phyloP scores from a whole-genome alignment of 2,888 invertebrate genomes.

The Gastrophysa polygoni region DNA sequence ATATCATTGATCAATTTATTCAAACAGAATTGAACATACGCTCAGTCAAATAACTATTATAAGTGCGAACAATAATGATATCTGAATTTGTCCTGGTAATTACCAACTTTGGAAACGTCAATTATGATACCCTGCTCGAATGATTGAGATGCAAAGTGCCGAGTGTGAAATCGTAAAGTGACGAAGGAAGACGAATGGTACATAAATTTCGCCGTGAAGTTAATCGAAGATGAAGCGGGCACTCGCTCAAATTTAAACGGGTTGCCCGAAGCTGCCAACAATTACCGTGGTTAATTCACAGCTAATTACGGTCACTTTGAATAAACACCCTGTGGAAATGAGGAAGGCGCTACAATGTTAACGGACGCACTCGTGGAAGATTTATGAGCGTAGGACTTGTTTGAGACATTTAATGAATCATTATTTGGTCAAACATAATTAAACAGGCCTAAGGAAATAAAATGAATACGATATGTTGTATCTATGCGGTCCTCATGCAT shows the following conservation, averaged over 20 bases:
- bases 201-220: not conserved
- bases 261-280: slow-evolving; percentile 25
- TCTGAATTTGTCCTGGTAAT: not conserved
- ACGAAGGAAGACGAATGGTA: not conserved
- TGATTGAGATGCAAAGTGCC: not conserved
- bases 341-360: not conserved
- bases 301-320: slow-evolving; percentile 44
- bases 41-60: not conserved
- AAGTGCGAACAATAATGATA: not conserved
- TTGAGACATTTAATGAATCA: not conserved
- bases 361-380: not conserved
- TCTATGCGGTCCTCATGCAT: too few relatives aligned
- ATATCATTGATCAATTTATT: too few relatives aligned
- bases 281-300: slow-evolving; percentile 47
- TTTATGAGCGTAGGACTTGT: not conserved
- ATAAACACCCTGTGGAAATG: slow-evolving; percentile 23
- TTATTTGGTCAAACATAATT: not conserved
- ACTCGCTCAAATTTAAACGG: not conserved
- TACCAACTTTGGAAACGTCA: not conserved
- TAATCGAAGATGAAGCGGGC: not conserved
- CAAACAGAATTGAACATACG: too few relatives aligned
- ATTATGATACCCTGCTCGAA: not conserved
- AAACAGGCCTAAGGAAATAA: too few relatives aligned
- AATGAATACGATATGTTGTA: too few relatives aligned
- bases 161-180: not conserved